phyloP scores from a whole-genome alignment of 2,888 invertebrate species.

The Clivina fossor region DNA sequence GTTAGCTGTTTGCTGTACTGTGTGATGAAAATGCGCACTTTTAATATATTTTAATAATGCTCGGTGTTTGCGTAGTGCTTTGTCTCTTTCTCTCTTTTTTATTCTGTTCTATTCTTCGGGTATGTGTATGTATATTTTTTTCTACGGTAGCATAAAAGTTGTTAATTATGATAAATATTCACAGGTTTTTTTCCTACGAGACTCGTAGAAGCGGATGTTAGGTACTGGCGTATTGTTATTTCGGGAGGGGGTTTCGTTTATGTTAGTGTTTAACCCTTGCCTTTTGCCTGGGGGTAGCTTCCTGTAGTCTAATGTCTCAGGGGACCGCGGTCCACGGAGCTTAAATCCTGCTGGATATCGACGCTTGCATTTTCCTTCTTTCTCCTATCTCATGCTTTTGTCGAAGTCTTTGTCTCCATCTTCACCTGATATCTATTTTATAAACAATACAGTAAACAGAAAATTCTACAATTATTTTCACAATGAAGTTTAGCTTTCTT shows the following conservation, averaged over 20 bases:
- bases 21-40: conserved; percentile 20
- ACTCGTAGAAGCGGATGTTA: conserved; percentile 54
- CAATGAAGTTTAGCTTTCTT: too few species aligned
- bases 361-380: conserved; percentile 17
- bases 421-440: conserved; percentile 16
- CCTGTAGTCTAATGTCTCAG: conserved; percentile 53
- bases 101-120: conserved; percentile 4
- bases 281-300: conserved; percentile 52
- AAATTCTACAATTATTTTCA: too few species aligned
- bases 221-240: conserved; percentile 50
- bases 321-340: conserved; percentile 50
- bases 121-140: conserved; percentile 42
- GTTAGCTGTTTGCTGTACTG: not conserved
- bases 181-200: conserved; percentile 56
- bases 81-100: not conserved
- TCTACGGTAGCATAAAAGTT: conserved; percentile 54
- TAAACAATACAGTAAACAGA: too few species aligned
- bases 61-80: conserved; percentile 11
- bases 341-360: conserved; percentile 46
- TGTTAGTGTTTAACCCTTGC: conserved; percentile 55
- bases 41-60: conserved; percentile 30
- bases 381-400: conserved; percentile 4
- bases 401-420: conserved; percentile 5
- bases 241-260: conserved; percentile 52
- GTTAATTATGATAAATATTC: conserved; percentile 57